Conservation (phyloP, 2,797 vertebrate species). For the Menidia menidia region DNA sequence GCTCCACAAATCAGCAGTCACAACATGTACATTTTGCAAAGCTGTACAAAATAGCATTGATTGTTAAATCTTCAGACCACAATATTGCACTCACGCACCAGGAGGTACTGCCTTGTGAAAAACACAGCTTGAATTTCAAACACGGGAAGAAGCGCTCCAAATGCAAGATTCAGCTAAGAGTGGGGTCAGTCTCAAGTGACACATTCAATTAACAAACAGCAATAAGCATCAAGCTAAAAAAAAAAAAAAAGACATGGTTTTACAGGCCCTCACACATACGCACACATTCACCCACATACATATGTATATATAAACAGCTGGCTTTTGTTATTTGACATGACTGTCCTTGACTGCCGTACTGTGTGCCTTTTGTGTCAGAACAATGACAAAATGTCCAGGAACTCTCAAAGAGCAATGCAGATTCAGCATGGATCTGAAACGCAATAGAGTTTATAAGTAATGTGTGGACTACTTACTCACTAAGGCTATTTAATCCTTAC, state of each 20-base stretch:
- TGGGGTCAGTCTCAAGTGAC: slow-evolving; percentile 76
- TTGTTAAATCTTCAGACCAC: slow-evolving; percentile 84
- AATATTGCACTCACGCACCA: slow-evolving; percentile 80
- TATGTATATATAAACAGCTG: slow-evolving; percentile 85
- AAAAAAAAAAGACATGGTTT: slow-evolving; percentile 30
- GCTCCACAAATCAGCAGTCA: slow-evolving; percentile 84
- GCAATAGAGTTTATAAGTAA: slow-evolving; percentile 76
- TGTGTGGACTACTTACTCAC: slow-evolving; percentile 71
- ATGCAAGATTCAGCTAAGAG: slow-evolving; percentile 72
- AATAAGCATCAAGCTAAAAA: slow-evolving; percentile 78
- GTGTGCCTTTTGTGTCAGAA: slow-evolving; percentile 75
- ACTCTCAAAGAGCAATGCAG: slow-evolving; percentile 75
- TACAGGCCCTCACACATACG: slow-evolving; percentile 48
- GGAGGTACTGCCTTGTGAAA: slow-evolving; percentile 76
- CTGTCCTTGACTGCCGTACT: slow-evolving; percentile 74
- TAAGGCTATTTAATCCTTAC: slow-evolving; percentile 76
- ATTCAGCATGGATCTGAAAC: slow-evolving; percentile 68
- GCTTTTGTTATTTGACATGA: slow-evolving; percentile 80
- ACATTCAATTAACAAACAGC: slow-evolving; percentile 80
- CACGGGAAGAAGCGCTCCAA: slow-evolving; percentile 74
- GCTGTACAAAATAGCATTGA: slow-evolving; percentile 84
- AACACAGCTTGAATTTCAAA: slow-evolving; percentile 73
- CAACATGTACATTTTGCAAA: slow-evolving; percentile 84
- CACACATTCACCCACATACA: slow-evolving; percentile 74
- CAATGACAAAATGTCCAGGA: slow-evolving; percentile 72